Conservation (phyloP, 2,888 invertebrate species). For the Tridacna crocea region DNA sequence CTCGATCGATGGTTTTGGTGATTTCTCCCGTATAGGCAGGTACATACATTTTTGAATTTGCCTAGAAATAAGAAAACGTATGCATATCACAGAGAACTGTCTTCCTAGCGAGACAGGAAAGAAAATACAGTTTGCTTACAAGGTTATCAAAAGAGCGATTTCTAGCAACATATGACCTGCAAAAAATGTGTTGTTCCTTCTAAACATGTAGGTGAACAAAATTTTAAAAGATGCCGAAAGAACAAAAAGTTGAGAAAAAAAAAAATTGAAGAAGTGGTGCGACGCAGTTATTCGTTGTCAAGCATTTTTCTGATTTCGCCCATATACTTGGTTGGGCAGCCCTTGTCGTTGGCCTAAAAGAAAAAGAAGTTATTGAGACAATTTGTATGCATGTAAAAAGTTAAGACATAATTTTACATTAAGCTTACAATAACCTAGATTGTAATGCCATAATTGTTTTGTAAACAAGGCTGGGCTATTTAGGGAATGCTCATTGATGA, state of each 20-base stretch:
- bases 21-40: slow-evolving; percentile 71
- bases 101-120: no score
- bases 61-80: slow-evolving; percentile 69
- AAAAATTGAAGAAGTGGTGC: slow-evolving; percentile 7
- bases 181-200: slow-evolving; percentile 24
- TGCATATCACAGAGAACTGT: no score
- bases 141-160: no score
- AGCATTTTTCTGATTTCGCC: slow-evolving; percentile 63
- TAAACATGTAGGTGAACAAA: neutral
- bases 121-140: no score
- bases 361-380: neutral
- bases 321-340: slow-evolving; percentile 65
- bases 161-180: slow-evolving; percentile 30
- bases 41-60: slow-evolving; percentile 74
- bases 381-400: neutral
- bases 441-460: neutral
- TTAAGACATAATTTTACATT: no score
- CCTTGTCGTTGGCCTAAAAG: slow-evolving; percentile 77
- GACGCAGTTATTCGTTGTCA: slow-evolving; percentile 59
- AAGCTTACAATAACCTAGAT: neutral
- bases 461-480: no score
- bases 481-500: no score
- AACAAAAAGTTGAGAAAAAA: neutral
- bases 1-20: slow-evolving; percentile 64
- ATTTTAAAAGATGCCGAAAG: slow-evolving; percentile 31